A percentile compares a stretch with the other conserved stretches of the same genome.
phyloP scores from a whole-genome alignment of 2,888 invertebrate species.

The Clunio marinus region DNA sequence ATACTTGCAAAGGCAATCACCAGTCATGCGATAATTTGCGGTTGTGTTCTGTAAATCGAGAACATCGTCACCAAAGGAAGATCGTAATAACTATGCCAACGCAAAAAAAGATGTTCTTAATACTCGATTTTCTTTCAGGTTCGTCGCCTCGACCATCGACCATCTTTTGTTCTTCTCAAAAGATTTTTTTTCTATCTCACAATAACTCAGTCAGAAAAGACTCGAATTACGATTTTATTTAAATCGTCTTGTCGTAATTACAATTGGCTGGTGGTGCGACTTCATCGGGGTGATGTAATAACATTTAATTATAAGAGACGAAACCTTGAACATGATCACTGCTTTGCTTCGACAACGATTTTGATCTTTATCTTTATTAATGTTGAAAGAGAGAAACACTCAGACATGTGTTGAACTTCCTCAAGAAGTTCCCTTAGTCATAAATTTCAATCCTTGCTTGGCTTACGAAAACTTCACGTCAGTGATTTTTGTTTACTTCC shows the following conservation, averaged over 20 bases:
- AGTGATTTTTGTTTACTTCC: neutral
- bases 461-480: neutral
- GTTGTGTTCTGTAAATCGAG: neutral
- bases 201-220: neutral
- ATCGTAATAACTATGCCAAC: neutral
- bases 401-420: too few relatives aligned
- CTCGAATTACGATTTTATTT: neutral
- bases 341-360: neutral
- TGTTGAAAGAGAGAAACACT: neutral
- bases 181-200: neutral
- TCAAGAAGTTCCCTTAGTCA: too few relatives aligned
- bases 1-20: too few relatives aligned
- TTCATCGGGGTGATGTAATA: constrained; percentile 1
- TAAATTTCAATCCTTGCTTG: too few relatives aligned
- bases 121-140: constrained; percentile 16
- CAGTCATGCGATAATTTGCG: neutral
- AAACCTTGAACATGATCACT: neutral
- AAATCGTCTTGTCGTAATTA: neutral
- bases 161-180: constrained; percentile 18
- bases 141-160: constrained; percentile 21
- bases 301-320: neutral
- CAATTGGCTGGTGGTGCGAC: neutral
- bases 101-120: neutral
- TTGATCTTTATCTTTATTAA: neutral
- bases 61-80: neutral